phyloP scores from a whole-genome alignment of 2,113 vertebrate species.

The Corvus cornix region DNA sequence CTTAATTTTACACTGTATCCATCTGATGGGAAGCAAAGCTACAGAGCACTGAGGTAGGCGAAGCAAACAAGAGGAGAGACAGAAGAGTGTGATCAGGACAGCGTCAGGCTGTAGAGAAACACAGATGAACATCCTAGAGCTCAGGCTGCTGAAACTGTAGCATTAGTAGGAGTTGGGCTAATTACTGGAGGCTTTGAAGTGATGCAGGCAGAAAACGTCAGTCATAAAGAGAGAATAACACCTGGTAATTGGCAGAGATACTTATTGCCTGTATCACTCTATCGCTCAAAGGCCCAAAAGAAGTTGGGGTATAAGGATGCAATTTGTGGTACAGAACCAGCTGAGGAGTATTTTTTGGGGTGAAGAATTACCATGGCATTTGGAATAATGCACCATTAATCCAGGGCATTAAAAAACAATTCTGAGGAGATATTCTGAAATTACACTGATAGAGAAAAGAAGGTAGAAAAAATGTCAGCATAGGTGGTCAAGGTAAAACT shows the following conservation, averaged over 20 bases:
- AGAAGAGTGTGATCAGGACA: background rate
- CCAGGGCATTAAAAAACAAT: background rate
- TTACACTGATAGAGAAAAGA: background rate
- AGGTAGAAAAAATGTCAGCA: background rate
- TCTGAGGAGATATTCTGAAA: background rate
- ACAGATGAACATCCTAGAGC: background rate
- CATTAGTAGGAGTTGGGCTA: background rate
- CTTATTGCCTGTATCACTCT: background rate
- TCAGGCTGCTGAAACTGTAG: background rate
- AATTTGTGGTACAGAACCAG: background rate
- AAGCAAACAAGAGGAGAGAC: background rate
- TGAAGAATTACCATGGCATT: background rate
- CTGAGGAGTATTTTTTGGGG: background rate
- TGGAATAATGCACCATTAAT: background rate
- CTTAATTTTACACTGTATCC: background rate
- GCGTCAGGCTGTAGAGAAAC: background rate
- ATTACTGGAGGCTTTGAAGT: background rate
- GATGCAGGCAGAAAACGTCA: background rate
- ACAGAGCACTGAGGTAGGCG: background rate
- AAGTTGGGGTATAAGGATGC: background rate
- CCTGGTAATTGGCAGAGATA: background rate
- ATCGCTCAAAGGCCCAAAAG: background rate
- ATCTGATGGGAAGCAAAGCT: background rate
- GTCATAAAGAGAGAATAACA: background rate
- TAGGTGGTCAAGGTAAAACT: background rate